These are phyloP conservation scores for Dipodomys merriami DNA, from an alignment of 2,113 vertebrate species.

Conservation along the genomic window DNA sequence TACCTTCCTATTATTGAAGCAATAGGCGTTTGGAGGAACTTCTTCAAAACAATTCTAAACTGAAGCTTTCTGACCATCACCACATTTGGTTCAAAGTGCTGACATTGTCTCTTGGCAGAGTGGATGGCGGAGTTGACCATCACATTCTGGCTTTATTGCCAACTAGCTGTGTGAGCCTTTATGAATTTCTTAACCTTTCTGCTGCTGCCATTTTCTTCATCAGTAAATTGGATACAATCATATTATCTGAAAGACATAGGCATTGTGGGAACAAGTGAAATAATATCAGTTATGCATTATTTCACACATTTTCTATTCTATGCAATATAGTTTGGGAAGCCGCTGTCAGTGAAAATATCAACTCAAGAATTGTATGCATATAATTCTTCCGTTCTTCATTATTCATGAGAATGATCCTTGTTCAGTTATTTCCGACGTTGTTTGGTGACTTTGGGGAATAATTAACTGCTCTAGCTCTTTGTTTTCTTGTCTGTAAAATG, in stretches of 20 bases:
- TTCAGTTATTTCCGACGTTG: background rate
- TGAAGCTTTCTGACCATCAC: background rate
- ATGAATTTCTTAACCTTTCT: background rate
- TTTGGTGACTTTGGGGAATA: constrained; percentile 49
- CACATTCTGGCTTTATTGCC: background rate
- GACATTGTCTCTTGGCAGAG: too few relatives aligned
- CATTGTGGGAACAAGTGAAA: background rate
- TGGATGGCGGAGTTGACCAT: too few relatives aligned
- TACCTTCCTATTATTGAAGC: background rate
- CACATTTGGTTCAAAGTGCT: background rate
- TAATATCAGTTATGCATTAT: background rate
- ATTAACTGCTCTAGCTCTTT: constrained; percentile 35
- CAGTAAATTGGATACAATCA: background rate
- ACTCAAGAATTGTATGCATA: background rate
- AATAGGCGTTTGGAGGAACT: background rate
- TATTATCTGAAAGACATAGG: background rate
- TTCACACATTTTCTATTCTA: background rate
- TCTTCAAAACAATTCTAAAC: too few relatives aligned
- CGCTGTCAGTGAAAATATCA: background rate
- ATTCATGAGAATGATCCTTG: background rate
- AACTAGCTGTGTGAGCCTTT: background rate
- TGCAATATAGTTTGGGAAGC: background rate
- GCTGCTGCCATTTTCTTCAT: background rate
- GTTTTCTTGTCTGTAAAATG: background rate
- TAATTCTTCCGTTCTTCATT: background rate